Conservation (phyloP, 2,888 invertebrate genomes). For the Eretmocerus hayati region DNA sequence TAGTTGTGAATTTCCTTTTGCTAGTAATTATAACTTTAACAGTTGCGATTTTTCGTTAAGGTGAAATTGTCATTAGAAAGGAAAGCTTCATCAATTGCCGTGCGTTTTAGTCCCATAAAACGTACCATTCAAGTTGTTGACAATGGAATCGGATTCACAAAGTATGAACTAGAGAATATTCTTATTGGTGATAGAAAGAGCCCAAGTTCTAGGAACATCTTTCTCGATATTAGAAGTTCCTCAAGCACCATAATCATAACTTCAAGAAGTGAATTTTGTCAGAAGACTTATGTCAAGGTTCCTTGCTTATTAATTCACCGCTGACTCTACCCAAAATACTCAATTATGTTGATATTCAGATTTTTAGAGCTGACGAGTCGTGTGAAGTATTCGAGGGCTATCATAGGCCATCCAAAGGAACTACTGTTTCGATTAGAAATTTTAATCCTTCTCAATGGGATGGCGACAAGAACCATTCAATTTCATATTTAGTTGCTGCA, state of each 20-base stretch:
- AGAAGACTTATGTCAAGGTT: slow-evolving; percentile 55
- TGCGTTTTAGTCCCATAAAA: slow-evolving; percentile 57
- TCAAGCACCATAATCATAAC: slow-evolving; percentile 56
- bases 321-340: neutral
- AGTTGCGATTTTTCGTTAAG: too few relatives aligned
- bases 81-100: slow-evolving; percentile 61
- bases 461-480: slow-evolving; percentile 50
- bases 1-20: too few relatives aligned
- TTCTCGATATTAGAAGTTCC: slow-evolving; percentile 49
- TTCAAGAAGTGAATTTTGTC: slow-evolving; percentile 48
- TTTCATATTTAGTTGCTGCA: slow-evolving; percentile 55
- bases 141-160: slow-evolving; percentile 64
- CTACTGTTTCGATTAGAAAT: slow-evolving; percentile 63
- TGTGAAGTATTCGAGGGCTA: slow-evolving; percentile 30
- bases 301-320: neutral
- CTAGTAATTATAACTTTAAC: too few relatives aligned
- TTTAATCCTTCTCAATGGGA: slow-evolving; percentile 58
- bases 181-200: slow-evolving; percentile 43
- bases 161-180: slow-evolving; percentile 51
- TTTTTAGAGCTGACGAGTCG: neutral
- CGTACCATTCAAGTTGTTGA: slow-evolving; percentile 68
- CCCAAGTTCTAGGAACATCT: slow-evolving; percentile 4
- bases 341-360: slow-evolving; percentile 3
- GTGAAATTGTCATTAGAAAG: slow-evolving; percentile 67
- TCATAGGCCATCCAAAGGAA: slow-evolving; percentile 59